phyloP scores from a whole-genome alignment of 2,888 invertebrate species.

The Slavum lentiscoides region DNA sequence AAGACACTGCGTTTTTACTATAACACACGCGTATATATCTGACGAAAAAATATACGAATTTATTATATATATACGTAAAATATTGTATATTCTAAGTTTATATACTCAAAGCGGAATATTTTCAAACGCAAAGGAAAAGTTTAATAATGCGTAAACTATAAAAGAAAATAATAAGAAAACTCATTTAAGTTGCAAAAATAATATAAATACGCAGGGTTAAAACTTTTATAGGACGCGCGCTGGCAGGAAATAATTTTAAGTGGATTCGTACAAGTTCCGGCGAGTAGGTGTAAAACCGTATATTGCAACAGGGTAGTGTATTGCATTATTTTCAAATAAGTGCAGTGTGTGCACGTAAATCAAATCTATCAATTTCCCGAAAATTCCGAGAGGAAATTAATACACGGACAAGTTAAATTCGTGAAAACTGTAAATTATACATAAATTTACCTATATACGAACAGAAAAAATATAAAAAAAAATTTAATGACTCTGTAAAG shows the following conservation, averaged over 20 bases:
- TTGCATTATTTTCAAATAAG: constrained; percentile 2
- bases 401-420: too few species aligned
- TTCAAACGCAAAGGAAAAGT: constrained; percentile 43
- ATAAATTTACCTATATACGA: too few species aligned
- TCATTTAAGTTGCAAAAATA: constrained; percentile 49
- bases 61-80: not conserved
- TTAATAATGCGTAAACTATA: constrained; percentile 47
- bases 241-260: constrained; percentile 31
- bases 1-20: not conserved
- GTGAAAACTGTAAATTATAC: too few species aligned
- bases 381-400: not conserved
- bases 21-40: not conserved
- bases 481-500: too few species aligned
- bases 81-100: constrained; percentile 42
- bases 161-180: constrained; percentile 52
- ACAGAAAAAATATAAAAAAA: too few species aligned
- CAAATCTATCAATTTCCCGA: constrained; percentile 7
- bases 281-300: constrained; percentile 16
- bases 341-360: not conserved
- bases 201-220: constrained; percentile 31
- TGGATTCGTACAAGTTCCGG: constrained; percentile 18
- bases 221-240: constrained; percentile 34
- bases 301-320: not conserved
- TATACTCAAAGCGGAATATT: constrained; percentile 35
- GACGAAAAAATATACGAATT: not conserved